phyloP scores from a whole-genome alignment of 1,140 invertebrate genomes.

The Penaeus indicus region DNA sequence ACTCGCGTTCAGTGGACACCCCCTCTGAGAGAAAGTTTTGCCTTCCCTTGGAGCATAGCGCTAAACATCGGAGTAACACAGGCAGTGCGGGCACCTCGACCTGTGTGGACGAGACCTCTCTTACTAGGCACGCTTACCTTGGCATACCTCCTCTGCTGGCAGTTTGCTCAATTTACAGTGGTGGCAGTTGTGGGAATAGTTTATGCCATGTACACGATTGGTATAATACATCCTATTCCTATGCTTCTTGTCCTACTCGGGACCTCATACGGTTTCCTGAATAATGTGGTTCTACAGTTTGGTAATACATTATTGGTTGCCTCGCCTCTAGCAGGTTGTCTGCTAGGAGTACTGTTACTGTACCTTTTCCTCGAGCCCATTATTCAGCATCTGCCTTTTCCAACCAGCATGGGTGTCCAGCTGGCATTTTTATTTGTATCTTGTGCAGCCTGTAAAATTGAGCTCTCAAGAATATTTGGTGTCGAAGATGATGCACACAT shows the following conservation, averaged over 20 bases:
- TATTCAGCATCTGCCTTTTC: constrained; percentile 67
- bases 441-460: constrained; percentile 72
- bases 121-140: constrained; percentile 67
- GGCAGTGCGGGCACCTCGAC: constrained; percentile 67
- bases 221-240: constrained; percentile 54
- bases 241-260: constrained; percentile 62
- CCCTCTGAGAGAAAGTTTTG: constrained; percentile 86
- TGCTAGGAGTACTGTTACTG: constrained; percentile 68
- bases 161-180: constrained; percentile 85
- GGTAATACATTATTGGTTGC: constrained; percentile 79
- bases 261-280: constrained; percentile 70
- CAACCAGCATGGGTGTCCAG: constrained; percentile 69
- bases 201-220: constrained; percentile 64
- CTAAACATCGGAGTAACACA: constrained; percentile 69
- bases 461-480: constrained; percentile 71
- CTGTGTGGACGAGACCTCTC: constrained; percentile 56
- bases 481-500: constrained; percentile 81
- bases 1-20: constrained; percentile 86
- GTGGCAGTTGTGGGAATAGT: constrained; percentile 75
- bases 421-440: constrained; percentile 69
- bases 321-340: constrained; percentile 76
- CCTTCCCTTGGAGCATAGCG: constrained; percentile 78
- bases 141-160: constrained; percentile 77
- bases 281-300: constrained; percentile 74
- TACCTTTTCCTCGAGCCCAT: constrained; percentile 70